A percentile compares a stretch with the other conserved stretches of the same genome.
These are phyloP conservation scores for Thereuonema tuberculata DNA, from an alignment of 1,140 invertebrate genomes.

Conservation along the genomic window DNA sequence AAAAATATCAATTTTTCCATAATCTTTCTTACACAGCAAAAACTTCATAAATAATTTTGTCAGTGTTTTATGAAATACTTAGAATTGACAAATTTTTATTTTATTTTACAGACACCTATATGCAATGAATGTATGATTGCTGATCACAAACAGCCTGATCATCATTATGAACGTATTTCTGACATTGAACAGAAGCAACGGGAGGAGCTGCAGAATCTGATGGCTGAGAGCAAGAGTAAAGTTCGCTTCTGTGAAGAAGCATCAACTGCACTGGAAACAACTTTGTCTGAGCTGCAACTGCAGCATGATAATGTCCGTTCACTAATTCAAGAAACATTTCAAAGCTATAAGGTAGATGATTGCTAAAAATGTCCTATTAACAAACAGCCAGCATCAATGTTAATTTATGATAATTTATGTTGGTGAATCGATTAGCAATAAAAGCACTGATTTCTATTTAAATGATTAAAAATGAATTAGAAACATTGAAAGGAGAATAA, in stretches of 20 bases:
- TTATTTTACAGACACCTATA: conserved; percentile 47
- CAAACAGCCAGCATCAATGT: no score
- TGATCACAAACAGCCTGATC: conserved; percentile 60
- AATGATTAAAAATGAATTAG: no score
- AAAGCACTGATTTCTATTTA: no score
- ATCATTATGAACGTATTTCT: conserved; percentile 58
- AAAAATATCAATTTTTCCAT: no score
- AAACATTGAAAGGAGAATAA: no score
- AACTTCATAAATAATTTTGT: no score
- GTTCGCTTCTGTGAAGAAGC: conserved; percentile 58
- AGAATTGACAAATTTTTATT: no score
- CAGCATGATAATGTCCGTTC: conserved; percentile 73
- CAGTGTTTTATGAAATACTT: no score
- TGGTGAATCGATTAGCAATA: no score
- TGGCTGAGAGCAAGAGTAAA: conserved; percentile 54
- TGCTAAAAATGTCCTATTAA: neutral
- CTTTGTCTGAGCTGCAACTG: conserved; percentile 65
- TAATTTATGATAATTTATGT: no score
- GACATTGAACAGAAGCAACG: conserved; percentile 58
- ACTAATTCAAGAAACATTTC: conserved; percentile 68
- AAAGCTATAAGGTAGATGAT: conserved; percentile 43
- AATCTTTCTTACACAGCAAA: no score
- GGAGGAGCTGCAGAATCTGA: conserved; percentile 54
- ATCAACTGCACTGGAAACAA: conserved; percentile 52
- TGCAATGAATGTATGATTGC: conserved; percentile 66